Evolutionary conservation across 2,888 invertebrate genomes (phyloP), one percentile per base, ranked within the genome.

Genomic region (Criorhina ranunculi): DNA sequence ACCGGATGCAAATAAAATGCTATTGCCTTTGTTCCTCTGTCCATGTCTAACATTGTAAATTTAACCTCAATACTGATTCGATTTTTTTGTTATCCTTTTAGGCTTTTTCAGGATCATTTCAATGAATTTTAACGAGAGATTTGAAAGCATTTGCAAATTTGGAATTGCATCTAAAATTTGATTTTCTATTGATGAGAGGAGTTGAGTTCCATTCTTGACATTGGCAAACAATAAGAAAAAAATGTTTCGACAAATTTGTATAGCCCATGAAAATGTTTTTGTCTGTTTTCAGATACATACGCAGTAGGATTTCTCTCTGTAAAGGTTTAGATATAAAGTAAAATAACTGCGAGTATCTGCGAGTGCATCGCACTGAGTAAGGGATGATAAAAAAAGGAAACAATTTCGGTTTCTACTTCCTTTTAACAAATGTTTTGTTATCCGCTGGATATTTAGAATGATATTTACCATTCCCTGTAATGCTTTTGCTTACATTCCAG

Each of bases 51-150:
- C 49, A 35, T 64, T 19, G n/a, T 53, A 53, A 6, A 17, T 53
- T 31, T n/a, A 5, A 24, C 24, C 24, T 4, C 24, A 19, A 5
- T 24, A 7, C 3, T 6, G 8, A 40, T 1, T 12, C 9, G 15
- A 8, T 15, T n/a, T n/a, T 29, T 44, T 8, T 31, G n/a, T 7
- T 17, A 53, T 40, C 37, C 29, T n/a, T 5, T 53, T 15, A 53
- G 11, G 5, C 15, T 29, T 29, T 7, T 11, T 4, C 24, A 29
- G 31, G 51, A 29, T 51, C 15, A 66, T 51, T 40, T 40, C 40
- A 12, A 66, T 66, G 51, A 51, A 66, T 67, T 67, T 67, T 67
- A 53, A 64, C 35, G 53, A n/a, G 53, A 53, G 40, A n/a, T n/a
- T n/a, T 8, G 40, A 53, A 31, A 17, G 19, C 8, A 35, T 11